These are phyloP conservation scores for Heliconius aoede DNA, from an alignment of 2,888 invertebrate genomes.

Conservation along the genomic window DNA sequence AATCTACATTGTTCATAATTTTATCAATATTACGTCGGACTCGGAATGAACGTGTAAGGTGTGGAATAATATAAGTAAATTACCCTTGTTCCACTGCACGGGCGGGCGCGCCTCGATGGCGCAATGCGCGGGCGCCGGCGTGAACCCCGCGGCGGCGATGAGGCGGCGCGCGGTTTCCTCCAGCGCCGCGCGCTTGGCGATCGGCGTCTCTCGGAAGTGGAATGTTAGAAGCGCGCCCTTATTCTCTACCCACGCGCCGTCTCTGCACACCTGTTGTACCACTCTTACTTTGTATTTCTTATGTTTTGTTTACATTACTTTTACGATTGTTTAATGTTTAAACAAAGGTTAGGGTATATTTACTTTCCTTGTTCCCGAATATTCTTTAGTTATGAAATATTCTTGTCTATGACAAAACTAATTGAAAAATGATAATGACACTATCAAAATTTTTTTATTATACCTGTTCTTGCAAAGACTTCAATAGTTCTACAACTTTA, in stretches of 20 bases:
- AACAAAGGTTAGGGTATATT: too few relatives aligned
- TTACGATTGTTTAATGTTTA: too few relatives aligned
- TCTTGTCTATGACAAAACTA: too few relatives aligned
- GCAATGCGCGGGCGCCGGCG: conserved; percentile 91
- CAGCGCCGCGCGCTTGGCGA: conserved; percentile 86
- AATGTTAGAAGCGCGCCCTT: conserved; percentile 94
- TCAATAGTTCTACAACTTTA: conserved; percentile 90
- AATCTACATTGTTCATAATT: too few relatives aligned
- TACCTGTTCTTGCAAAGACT: conserved; percentile 91
- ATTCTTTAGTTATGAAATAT: too few relatives aligned
- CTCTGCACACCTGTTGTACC: conserved; percentile 87
- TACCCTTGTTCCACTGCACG: conserved; percentile 95
- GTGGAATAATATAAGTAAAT: not conserved
- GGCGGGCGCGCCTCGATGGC: conserved; percentile 96
- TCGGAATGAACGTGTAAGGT: not conserved
- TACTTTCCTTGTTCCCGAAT: too few relatives aligned
- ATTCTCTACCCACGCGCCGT: conserved; percentile 96
- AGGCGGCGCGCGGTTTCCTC: conserved; percentile 88
- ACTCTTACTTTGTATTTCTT: not conserved
- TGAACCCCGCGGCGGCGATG: conserved; percentile 90
- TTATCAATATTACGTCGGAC: not conserved
- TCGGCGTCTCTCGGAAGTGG: conserved; percentile 93
- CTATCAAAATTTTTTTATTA: too few relatives aligned
- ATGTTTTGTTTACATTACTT: not conserved
- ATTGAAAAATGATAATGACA: too few relatives aligned